Evolutionary conservation across 1,140 invertebrate species (phyloP), one percentile per base, ranked within the genome.

Genomic region (Phthorimaea operculella): DNA sequence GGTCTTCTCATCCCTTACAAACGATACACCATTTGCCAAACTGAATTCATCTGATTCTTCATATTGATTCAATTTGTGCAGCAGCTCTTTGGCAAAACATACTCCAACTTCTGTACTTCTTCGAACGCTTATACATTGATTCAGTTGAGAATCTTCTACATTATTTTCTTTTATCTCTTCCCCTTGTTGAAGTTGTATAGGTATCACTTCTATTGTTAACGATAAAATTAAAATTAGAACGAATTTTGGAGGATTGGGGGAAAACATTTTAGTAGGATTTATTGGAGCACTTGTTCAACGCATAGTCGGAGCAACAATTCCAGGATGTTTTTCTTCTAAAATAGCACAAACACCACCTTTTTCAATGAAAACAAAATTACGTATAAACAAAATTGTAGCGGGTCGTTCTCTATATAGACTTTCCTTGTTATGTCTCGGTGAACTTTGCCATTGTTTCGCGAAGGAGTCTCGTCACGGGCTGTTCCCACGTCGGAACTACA

Each of bases 31-130:
- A 47, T 86, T 87, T 7, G 87, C 87, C 49, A 93, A 87, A 66
- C 89, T 88, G 53, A 92, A 88, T 42, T 89, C 86, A 5, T 92
- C 89, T 0, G 86, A 76, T 57, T 90, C 89, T 62, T 92, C 90
- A 51, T 90, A 87, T 16, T 86, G 79, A 66, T 90, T 90, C 1
- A 93, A 72, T 58, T 88, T 87, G 55, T 87, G 88, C 16, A 93
- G 62, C 17, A 90, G 82, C n/a, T 91, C 90, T 6, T 90, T 88
- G 10, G 92, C 92, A 42, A 92, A 79, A 74, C 92, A 93, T 57
- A 90, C 76, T 9, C 86, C 84, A 3, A 88, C 58, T 60, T 83
- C 78, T 3, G 70, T 62, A 56, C 73, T 77, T 53, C 76, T 70
- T 58, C 84, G 72, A 0, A 77, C 73, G 60, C 80, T 82, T n/a